Conservation (phyloP, 1,140 invertebrate genomes). For the Bombus haemorrhoidalis region DNA sequence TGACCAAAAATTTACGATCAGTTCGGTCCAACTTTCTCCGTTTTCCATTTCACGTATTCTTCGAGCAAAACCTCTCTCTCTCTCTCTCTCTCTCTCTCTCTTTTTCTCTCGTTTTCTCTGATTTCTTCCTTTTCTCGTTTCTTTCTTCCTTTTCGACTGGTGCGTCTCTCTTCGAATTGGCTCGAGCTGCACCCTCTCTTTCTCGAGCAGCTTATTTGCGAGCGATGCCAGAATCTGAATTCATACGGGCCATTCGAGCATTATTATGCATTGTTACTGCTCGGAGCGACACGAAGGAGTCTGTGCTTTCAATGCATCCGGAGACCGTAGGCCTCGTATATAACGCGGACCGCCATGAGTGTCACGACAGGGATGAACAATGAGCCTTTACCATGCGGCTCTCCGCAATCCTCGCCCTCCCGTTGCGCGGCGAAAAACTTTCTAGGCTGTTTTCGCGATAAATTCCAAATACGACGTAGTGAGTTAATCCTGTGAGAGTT, state of each 20-base stretch:
- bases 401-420: background rate
- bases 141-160: background rate
- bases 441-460: constrained; percentile 7
- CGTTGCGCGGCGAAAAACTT: background rate
- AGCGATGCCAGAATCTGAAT: constrained; percentile 43
- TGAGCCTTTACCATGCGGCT: constrained; percentile 7
- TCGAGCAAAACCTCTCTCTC: background rate
- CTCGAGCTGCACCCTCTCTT: background rate
- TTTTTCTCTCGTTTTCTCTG: background rate
- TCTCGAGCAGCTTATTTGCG: constrained; percentile 23
- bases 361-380: constrained; percentile 44
- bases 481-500: background rate
- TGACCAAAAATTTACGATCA: constrained; percentile 24
- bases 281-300: constrained; percentile 25
- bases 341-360: constrained; percentile 33
- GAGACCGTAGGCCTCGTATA: constrained; percentile 4
- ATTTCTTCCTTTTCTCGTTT: background rate
- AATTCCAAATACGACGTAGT: background rate
- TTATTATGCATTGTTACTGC: constrained; percentile 53
- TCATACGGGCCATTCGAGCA: constrained; percentile 41
- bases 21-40: constrained; percentile 23
- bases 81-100: background rate
- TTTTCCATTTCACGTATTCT: constrained; percentile 45
- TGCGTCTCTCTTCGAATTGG: background rate
- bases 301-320: constrained; percentile 38